Evolutionary conservation across 2,113 vertebrate genomes (phyloP).

Genomic region (Cathartes aura): DNA sequence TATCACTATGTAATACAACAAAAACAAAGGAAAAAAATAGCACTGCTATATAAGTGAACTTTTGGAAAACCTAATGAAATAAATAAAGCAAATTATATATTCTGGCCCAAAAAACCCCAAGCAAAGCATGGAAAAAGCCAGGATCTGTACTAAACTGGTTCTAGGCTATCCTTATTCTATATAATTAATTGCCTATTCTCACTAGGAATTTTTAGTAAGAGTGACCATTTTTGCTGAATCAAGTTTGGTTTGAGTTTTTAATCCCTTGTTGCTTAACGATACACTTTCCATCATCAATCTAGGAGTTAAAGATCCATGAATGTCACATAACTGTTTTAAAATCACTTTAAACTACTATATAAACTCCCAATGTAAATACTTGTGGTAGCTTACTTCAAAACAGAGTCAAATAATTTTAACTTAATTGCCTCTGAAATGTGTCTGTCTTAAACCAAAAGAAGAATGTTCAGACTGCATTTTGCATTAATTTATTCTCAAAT

Average conservation of each 20-base stretch:
- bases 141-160: background rate
- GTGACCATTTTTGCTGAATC: background rate
- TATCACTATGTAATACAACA: fast-evolving
- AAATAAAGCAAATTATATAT: background rate
- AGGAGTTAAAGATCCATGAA: background rate
- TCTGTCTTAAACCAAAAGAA: background rate
- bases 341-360: background rate
- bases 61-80: background rate
- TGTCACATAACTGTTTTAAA: background rate
- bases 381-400: background rate
- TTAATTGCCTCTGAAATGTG: background rate
- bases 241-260: background rate
- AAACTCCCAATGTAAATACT: background rate
- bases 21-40: background rate
- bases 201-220: background rate
- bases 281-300: background rate
- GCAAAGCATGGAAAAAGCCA: background rate
- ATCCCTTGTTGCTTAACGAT: background rate
- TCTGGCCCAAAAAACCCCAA: background rate
- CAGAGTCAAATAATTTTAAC: background rate
- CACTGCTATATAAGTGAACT: background rate
- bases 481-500: background rate
- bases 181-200: background rate
- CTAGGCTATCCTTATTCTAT: background rate
- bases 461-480: background rate